These are phyloP conservation scores for Silurus asotus DNA, from an alignment of 2,113 vertebrate species.

Conservation along the genomic window DNA sequence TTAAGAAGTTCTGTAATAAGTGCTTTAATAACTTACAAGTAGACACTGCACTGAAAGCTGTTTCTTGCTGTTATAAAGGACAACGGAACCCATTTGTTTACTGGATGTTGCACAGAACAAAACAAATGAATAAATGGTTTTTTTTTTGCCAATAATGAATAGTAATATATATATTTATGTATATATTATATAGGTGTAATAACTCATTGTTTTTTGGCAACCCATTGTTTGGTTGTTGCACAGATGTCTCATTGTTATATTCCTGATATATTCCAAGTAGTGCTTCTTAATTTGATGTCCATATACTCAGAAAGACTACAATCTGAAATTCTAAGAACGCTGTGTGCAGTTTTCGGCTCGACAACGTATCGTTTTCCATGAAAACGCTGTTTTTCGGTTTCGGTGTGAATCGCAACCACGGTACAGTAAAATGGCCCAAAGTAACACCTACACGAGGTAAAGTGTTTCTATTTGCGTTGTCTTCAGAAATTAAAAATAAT, in stretches of 20 bases:
- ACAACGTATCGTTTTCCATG: conserved; percentile 6
- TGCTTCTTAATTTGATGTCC: not conserved
- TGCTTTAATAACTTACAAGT: not conserved
- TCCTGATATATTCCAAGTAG: not conserved
- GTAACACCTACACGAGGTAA: not conserved
- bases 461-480: not conserved
- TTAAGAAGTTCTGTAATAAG: not conserved
- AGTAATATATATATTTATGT: no score
- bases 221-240: not conserved
- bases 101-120: not conserved
- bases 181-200: no score
- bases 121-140: not conserved
- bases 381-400: not conserved
- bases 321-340: conserved; percentile 20
- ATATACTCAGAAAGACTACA: conserved; percentile 18
- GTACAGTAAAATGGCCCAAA: not conserved
- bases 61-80: not conserved
- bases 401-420: not conserved
- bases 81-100: not conserved
- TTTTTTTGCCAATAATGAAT: not conserved
- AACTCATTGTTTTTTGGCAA: not conserved
- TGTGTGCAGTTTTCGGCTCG: conserved; percentile 1
- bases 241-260: not conserved
- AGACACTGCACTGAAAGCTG: not conserved
- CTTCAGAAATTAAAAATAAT: not conserved